Conservation (phyloP, 2,113 vertebrate species). For the Macaca mulatta region DNA sequence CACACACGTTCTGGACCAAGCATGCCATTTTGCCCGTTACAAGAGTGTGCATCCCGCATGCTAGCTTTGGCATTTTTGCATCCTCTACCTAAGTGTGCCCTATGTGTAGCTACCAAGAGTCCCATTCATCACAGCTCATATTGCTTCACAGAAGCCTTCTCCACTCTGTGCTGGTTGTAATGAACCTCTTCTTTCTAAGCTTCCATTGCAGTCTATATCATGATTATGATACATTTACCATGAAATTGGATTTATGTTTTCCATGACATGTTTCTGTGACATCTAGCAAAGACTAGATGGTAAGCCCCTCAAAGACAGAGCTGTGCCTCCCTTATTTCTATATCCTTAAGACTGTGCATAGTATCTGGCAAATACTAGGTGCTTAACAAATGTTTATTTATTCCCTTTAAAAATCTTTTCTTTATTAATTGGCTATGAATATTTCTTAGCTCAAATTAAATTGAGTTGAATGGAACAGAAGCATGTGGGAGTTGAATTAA, state of each 20-base stretch:
- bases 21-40: background rate
- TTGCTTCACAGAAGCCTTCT: background rate
- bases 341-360: background rate
- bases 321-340: background rate
- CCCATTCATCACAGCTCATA: background rate
- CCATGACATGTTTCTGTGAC: background rate
- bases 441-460: slow-evolving; percentile 22
- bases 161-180: background rate
- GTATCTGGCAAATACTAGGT: background rate
- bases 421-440: background rate
- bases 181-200: background rate
- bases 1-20: background rate
- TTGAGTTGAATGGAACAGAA: slow-evolving; percentile 13
- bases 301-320: background rate
- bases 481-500: background rate
- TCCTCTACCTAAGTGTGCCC: background rate
- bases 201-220: background rate
- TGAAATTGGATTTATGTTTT: background rate
- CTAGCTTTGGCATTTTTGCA: background rate
- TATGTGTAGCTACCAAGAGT: background rate
- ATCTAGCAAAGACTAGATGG: background rate
- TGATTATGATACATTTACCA: background rate
- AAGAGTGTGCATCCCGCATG: background rate
- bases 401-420: background rate
- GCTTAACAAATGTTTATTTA: background rate